Base-by-base conservation (phyloP, 2,888 invertebrate species). In the Eubasilissa splendida region DNA sequence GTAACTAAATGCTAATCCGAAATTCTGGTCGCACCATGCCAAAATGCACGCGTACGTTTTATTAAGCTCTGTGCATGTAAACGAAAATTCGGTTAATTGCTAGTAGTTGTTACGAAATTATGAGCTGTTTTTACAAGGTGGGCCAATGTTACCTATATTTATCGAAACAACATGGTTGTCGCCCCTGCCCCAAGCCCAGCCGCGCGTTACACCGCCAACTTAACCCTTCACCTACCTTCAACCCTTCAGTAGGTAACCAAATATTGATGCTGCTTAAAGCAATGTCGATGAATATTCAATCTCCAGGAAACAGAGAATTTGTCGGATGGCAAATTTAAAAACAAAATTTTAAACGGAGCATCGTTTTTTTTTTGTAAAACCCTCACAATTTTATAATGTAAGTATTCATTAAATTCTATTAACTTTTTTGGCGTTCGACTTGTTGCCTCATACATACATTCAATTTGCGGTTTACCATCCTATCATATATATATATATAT, bases 261-360 rank as follows among this genome's bases (percentile, higher is more conserved):
- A 33, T 33, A 33, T 63, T 33, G 63, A 33, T 33, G 12, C 11
- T 63, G 12, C n/a, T 33, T 33, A 63, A 33, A 31, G 10, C 42
- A 31, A 11, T 63, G 63, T 63, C 33, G 42, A 63, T 63, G 63
- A 63, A 63, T 63, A 63, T 63, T 63, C 63, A 63, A 31, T 33
- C 11, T 12, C 12, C 11, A n/a, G 42, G 63, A 12, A 63, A 33
- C 33, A 12, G 33, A 5, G 42, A 2, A 42, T 42, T 42, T 42
- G 42, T 42, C 42, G 3, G 2, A 42, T 42, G 42, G 42, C 42
- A 42, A 42, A 42, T 42, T 42, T 42, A 42, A 42, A 42, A 1
- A 42, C 7, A 5, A 42, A 42, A 42, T 42, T 42, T 42, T 42
- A 42, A 42, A 42, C 42, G 42, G 7, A 42, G 2, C 42, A 42